These are phyloP conservation scores for Cynoglossus semilaevis DNA, from an alignment of 2,113 vertebrate genomes.

Conservation along the genomic window DNA sequence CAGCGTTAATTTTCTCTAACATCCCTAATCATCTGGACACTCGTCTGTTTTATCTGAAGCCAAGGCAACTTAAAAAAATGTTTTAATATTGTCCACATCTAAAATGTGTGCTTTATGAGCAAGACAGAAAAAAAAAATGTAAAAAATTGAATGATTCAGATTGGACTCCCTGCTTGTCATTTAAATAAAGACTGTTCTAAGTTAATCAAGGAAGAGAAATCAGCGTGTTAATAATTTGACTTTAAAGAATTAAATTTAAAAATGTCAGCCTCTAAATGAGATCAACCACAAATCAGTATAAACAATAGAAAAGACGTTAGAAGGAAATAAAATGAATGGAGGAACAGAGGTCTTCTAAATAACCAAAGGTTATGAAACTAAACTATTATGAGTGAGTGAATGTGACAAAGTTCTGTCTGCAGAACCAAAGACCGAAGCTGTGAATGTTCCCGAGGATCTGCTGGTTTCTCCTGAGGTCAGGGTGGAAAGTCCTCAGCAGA, in stretches of 20 bases:
- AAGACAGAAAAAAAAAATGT: conserved; percentile 33
- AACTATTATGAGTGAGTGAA: background rate
- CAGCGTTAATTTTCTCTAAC: conserved; percentile 8
- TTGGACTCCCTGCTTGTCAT: conserved; percentile 37
- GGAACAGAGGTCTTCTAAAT: conserved; percentile 11
- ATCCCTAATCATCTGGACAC: conserved; percentile 7
- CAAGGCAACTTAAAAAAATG: background rate
- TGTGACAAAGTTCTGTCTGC: background rate
- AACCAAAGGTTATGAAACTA: background rate
- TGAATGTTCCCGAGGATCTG: too few relatives aligned
- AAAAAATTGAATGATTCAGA: conserved; percentile 4
- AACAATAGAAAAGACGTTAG: too few relatives aligned
- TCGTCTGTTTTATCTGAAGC: conserved; percentile 17
- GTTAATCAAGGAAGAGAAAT: too few relatives aligned
- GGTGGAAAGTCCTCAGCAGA: background rate
- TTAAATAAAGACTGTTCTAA: background rate
- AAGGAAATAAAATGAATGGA: conserved; percentile 11
- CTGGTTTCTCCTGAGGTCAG: conserved; percentile 3
- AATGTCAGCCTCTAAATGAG: too few relatives aligned
- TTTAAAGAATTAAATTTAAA: too few relatives aligned
- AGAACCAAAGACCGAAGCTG: background rate
- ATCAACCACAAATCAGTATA: too few relatives aligned
- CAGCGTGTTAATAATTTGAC: too few relatives aligned
- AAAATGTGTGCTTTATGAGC: conserved; percentile 14
- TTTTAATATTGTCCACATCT: too few relatives aligned